Evolutionary conservation across 2,797 vertebrate genomes (phyloP).

Genomic region (Argya squamiceps): DNA sequence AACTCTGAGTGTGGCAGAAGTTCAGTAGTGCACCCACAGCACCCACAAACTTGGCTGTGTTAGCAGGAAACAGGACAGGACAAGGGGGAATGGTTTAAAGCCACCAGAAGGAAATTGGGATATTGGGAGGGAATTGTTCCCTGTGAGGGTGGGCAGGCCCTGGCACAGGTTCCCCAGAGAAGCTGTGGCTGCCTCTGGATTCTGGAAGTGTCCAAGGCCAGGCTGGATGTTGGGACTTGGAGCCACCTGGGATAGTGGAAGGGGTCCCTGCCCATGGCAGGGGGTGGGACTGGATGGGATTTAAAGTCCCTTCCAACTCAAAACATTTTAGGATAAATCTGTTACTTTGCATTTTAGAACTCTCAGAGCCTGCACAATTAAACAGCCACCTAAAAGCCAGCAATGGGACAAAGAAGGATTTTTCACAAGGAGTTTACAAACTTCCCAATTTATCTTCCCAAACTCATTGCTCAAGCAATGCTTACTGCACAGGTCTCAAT

Average conservation of each 20-base stretch:
- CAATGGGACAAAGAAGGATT: background rate
- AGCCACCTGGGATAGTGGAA: accelerated
- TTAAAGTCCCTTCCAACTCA: background rate
- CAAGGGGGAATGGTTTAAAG: background rate
- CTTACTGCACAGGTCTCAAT: background rate
- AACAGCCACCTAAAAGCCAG: background rate
- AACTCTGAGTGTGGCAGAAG: background rate
- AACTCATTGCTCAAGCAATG: background rate
- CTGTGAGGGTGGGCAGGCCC: accelerated
- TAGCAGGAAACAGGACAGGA: background rate
- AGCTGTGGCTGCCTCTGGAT: background rate
- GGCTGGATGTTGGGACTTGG: background rate
- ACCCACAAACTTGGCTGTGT: background rate
- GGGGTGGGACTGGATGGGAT: accelerated
- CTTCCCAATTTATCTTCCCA: background rate
- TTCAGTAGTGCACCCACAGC: background rate
- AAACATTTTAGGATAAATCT: background rate
- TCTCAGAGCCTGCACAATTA: background rate
- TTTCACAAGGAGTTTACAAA: background rate
- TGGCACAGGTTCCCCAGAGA: background rate
- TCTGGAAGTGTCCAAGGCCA: background rate
- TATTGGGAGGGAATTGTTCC: background rate
- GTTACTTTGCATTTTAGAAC: background rate
- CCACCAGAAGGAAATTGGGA: background rate
- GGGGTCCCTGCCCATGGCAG: background rate